Evolutionary conservation across 1,140 invertebrate genomes (phyloP).

Genomic region (Euschistus heros): DNA sequence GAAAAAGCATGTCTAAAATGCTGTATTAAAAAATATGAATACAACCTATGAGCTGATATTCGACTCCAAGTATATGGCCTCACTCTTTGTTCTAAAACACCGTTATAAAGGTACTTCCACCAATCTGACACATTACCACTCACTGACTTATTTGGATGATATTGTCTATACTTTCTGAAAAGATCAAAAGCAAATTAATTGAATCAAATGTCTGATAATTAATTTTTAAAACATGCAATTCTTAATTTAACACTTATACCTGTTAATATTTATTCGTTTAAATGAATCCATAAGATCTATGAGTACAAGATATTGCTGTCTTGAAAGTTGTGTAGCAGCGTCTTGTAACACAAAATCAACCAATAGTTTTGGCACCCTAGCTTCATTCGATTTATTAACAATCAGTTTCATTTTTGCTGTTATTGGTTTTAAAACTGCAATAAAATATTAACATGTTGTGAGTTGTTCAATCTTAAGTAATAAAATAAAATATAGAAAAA

Average conservation of each 20-base stretch:
- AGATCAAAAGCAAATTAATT: conserved; percentile 4
- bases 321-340: conserved; percentile 58
- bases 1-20: too few relatives aligned
- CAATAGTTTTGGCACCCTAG: conserved; percentile 56
- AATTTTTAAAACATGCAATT: background rate
- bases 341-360: conserved; percentile 68
- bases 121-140: conserved; percentile 42
- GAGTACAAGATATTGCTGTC: conserved; percentile 61
- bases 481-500: background rate
- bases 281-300: conserved; percentile 54
- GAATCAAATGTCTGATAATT: background rate
- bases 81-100: conserved; percentile 59
- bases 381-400: conserved; percentile 59
- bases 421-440: conserved; percentile 56
- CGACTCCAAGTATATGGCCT: conserved; percentile 61
- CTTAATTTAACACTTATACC: conserved; percentile 36
- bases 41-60: conserved; percentile 53
- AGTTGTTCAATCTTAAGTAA: background rate
- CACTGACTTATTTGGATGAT: conserved; percentile 38
- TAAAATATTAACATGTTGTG: background rate
- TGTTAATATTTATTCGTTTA: conserved; percentile 54
- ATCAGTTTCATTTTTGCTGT: conserved; percentile 71
- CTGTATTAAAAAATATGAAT: too few relatives aligned
- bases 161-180: conserved; percentile 44
- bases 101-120: conserved; percentile 69